Evolutionary conservation across 2,888 invertebrate genomes (phyloP).

Genomic region (Rhingia rostrata): DNA sequence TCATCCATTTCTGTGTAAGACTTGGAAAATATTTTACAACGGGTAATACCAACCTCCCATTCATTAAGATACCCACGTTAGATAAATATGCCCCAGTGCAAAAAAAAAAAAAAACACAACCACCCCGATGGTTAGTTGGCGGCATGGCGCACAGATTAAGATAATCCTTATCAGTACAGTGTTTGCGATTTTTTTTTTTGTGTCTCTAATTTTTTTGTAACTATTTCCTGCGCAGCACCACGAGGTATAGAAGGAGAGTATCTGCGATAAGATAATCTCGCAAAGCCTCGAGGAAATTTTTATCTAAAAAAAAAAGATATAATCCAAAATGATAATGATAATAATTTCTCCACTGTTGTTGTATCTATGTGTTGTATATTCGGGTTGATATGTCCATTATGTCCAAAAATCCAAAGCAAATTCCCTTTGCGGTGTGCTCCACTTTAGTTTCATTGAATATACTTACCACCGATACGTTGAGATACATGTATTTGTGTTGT

Average conservation of each 20-base stretch:
- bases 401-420: neutral
- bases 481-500: constrained; percentile 20
- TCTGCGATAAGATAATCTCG: constrained; percentile 70
- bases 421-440: constrained; percentile 46
- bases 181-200: constrained; percentile 53
- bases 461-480: neutral
- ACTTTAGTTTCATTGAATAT: constrained; percentile 4
- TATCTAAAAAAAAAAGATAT: constrained; percentile 61
- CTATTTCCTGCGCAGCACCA: neutral
- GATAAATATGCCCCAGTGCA: constrained; percentile 32
- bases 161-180: constrained; percentile 67
- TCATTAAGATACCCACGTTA: constrained; percentile 69
- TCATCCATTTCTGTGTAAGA: no score
- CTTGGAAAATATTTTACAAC: constrained; percentile 58
- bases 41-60: constrained; percentile 46
- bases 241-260: constrained; percentile 14
- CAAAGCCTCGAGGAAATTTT: constrained; percentile 63
- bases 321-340: constrained; percentile 72
- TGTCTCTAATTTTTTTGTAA: constrained; percentile 10
- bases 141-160: constrained; percentile 50
- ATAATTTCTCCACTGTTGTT: constrained; percentile 53
- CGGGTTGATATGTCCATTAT: no score
- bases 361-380: constrained; percentile 10
- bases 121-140: neutral
- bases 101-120: constrained; percentile 22